Conservation (phyloP, 2,888 invertebrate genomes). For the Amphipyra tragopoginis region DNA sequence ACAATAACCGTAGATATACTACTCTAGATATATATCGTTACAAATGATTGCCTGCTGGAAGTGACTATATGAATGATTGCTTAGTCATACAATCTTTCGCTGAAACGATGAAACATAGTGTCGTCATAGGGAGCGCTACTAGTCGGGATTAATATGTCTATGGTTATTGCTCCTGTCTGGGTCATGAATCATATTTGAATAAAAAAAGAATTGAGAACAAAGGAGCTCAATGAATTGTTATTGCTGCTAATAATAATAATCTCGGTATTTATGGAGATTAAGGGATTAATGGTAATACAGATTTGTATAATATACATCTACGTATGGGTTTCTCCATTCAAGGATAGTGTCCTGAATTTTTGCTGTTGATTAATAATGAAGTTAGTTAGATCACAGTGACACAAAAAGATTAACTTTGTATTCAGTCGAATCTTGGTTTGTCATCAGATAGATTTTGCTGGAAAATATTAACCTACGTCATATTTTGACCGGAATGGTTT, state of each 20-base stretch:
- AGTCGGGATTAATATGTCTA: constrained; percentile 60
- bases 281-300: constrained; percentile 2
- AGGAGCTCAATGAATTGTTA: constrained; percentile 41
- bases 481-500: too few relatives aligned
- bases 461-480: too few relatives aligned
- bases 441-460: too few relatives aligned
- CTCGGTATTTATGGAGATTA: constrained; percentile 22
- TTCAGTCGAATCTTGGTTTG: too few relatives aligned
- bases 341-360: too few relatives aligned
- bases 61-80: constrained; percentile 69
- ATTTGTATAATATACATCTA: not conserved
- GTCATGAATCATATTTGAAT: constrained; percentile 50
- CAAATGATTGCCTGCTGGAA: constrained; percentile 63
- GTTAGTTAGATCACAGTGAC: too few relatives aligned
- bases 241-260: constrained; percentile 30
- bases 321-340: too few relatives aligned
- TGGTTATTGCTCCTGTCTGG: constrained; percentile 55
- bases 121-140: constrained; percentile 64
- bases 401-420: too few relatives aligned
- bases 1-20: constrained; percentile 20
- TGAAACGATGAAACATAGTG: constrained; percentile 79
- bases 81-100: constrained; percentile 78
- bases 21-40: constrained; percentile 41
- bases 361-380: too few relatives aligned
- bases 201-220: constrained; percentile 49